Evolutionary conservation across 1,140 invertebrate species (phyloP), one percentile per base, ranked within the genome.

Genomic region (Plodia interpunctella): DNA sequence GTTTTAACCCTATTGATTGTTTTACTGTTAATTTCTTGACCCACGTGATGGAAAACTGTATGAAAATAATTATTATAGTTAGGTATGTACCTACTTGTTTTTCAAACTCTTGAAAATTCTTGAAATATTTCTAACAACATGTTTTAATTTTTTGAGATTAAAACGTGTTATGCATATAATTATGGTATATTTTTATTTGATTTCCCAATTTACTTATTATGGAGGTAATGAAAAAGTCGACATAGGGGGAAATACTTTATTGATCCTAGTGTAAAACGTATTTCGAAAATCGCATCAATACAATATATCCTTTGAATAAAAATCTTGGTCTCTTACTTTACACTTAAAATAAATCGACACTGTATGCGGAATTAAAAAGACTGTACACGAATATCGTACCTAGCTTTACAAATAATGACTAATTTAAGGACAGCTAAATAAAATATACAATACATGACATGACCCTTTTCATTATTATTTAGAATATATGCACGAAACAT

Each of bases 251-350:
- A 83, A 84, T 88, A 85, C 78, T 88, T 88, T 88, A 88, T 88
- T 88, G 86, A 88, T 87, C 78, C 77, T 84, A 79, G 78, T 84
- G 83, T 87, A 88, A 87, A 88, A 84, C 77, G 76, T 83, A 82
- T 83, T 87, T 87, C 78, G 80, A 88, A 88, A 88, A 88, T 84
- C 83, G 74, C 78, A 79, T 82, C 72, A 86, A 80, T 86, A 87
- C 80, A 86, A 87, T 82, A 83, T 80, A 78, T 80, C 70, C 72
- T 84, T 83, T 84, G 66, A 79, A 83, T 85, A 83, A 80, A 83
- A 80, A 77, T 80, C 74, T 84, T 83, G 82, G 82, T 85, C 82
- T 76, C 65, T 68, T 82, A 81, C 70, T 75, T 88, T 85, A 88
- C 59, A 74, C 70, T 81, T 83, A 82, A 83, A 81, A 81, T 79